These are phyloP conservation scores for Callaeas wilsoni DNA, from an alignment of 2,113 vertebrate species.

Conservation along the genomic window DNA sequence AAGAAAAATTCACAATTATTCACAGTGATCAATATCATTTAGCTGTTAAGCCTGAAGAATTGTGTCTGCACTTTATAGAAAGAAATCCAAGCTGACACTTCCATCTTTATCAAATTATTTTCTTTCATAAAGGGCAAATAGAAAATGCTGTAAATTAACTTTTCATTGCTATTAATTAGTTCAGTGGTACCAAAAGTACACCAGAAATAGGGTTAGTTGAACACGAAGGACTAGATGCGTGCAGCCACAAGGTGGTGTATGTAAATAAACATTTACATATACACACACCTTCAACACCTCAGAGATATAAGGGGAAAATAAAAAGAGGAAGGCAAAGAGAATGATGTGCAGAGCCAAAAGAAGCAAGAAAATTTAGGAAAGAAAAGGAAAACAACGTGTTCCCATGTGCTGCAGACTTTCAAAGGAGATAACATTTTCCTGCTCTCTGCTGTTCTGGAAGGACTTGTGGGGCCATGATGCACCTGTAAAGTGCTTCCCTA, in stretches of 20 bases:
- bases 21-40: not conserved
- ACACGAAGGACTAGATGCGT: fast-evolving
- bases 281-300: not conserved
- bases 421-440: not conserved
- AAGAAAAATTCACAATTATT: not conserved
- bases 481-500: not conserved
- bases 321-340: not conserved
- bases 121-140: not conserved
- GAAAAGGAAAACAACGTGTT: not conserved
- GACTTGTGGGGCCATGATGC: not conserved
- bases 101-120: not conserved
- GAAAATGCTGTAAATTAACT: not conserved
- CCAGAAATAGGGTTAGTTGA: not conserved
- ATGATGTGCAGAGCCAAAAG: not conserved
- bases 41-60: not conserved
- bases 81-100: not conserved
- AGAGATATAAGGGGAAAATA: not conserved
- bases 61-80: not conserved
- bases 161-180: not conserved
- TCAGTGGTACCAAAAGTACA: not conserved
- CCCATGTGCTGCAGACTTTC: not conserved
- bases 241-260: not conserved
- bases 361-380: not conserved
- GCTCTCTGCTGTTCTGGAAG: not conserved
- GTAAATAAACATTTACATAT: not conserved